Percentiles rank a stretch among this genome's conserved stretches.
Conservation (phyloP, 2,888 invertebrate species). For the Rotaria socialis region DNA sequence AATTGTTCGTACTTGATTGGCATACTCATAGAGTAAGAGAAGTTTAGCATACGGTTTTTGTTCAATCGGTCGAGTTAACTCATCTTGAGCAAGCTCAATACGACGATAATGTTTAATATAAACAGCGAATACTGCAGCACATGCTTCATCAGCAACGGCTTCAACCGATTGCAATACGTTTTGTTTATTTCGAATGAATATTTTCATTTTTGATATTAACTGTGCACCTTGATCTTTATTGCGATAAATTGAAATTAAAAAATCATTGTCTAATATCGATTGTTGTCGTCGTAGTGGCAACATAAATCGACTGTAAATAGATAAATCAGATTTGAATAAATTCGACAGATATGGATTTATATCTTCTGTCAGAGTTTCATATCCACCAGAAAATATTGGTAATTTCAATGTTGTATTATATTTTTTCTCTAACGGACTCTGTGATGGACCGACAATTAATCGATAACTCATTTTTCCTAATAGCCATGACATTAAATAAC, state of each 20-base stretch:
- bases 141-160: background rate
- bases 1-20: background rate
- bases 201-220: conserved; percentile 6
- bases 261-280: background rate
- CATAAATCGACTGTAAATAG: background rate
- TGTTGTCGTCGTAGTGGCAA: background rate
- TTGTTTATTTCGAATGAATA: background rate
- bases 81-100: background rate
- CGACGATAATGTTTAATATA: conserved; percentile 10
- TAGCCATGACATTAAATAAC: background rate
- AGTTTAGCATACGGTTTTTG: background rate
- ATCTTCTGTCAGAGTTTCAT: background rate
- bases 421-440: background rate
- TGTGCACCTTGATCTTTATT: background rate
- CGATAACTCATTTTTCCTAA: background rate
- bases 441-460: background rate
- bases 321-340: background rate
- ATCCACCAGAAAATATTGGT: background rate
- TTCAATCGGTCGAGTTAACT: background rate
- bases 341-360: background rate
- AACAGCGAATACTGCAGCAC: background rate
- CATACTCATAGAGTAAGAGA: background rate
- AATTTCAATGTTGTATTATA: background rate
- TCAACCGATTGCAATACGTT: background rate
- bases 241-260: background rate